Percentiles rank a stretch among this genome's conserved stretches.
These are phyloP conservation scores for Columba guinea DNA, from an alignment of 2,797 vertebrate species.

Conservation along the genomic window DNA sequence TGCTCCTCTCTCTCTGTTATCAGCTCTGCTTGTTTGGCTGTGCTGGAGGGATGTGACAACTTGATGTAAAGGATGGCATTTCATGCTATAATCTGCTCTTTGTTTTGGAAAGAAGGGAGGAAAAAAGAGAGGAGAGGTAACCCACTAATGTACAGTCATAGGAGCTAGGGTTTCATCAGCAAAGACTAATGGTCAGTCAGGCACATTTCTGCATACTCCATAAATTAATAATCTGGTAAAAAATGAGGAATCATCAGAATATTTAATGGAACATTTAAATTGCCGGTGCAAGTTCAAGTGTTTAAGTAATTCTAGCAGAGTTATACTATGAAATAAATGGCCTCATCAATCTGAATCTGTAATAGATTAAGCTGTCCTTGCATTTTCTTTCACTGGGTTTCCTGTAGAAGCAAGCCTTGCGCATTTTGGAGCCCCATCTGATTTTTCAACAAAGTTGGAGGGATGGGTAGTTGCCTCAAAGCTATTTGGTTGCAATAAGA, in stretches of 20 bases:
- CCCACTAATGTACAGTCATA: background rate
- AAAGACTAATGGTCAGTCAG: background rate
- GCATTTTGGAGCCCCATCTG: background rate
- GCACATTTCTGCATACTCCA: background rate
- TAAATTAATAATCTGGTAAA: background rate
- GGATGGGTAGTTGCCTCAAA: background rate
- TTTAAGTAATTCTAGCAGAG: slow-evolving; percentile 1
- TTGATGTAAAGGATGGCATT: background rate
- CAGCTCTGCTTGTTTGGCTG: background rate
- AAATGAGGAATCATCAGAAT: slow-evolving; percentile 14
- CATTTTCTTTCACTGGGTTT: slow-evolving; percentile 3
- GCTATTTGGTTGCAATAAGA: background rate
- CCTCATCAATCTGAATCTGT: slow-evolving; percentile 4
- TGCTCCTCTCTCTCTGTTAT: background rate
- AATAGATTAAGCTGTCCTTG: background rate
- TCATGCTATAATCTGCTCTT: background rate
- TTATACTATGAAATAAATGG: slow-evolving; percentile 2
- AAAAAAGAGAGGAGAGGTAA: background rate
- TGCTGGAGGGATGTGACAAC: background rate
- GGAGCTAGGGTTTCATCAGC: background rate
- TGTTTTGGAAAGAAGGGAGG: background rate
- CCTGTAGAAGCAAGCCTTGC: background rate
- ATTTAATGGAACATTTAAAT: slow-evolving; percentile 18
- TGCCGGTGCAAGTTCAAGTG: background rate
- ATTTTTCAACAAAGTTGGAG: background rate